Base-by-base conservation (phyloP, 2,797 vertebrate genomes). In the Leptoclinus maculatus region DNA sequence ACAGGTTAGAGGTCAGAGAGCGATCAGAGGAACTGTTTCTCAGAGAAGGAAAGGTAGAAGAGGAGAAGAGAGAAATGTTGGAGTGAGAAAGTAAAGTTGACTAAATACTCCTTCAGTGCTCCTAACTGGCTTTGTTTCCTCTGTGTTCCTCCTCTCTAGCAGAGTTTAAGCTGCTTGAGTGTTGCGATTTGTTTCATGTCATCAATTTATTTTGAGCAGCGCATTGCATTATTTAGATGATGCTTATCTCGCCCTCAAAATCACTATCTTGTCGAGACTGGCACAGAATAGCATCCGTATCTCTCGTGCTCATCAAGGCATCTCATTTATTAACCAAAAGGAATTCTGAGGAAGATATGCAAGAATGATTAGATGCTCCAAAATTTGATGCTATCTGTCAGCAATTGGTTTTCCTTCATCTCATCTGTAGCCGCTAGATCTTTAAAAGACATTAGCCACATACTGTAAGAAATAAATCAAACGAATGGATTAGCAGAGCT, bases 401-500 rank as follows among this genome's bases (percentile, higher is more conserved):
- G 86, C 87, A 86, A 86, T 90, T 82, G 89, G 83, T 89, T 92
- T 92, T 86, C 89, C 87, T 83, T 90, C 88, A 91, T 93, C 89
- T 90, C 86, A 32, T 91, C 85, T 83, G 86, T 85, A 79, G 88
- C 89, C 12, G 83, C 80, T 66, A 89, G 92, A 93, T 93, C 90
- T 94, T 93, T 93, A 90, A 91, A 92, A 87, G 82, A 92, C 91
- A 93, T 92, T 93, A 91, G 86, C 88, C 85, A 87, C 88, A 87
- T 90, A 93, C 92, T 93, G 91, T 93, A 93, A 90, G 89, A 91
- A 94, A 95, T 94, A 94, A 94, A 94, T 94, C 93, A 93, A 90
- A 93, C 89, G 88, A 91, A 94, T 93, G 91, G 92, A 94, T 95
- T 93, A 94, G 92, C 83, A 82, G 85, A 83, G 84, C 91, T 94